Percentiles rank a stretch among this genome's conserved stretches.
These are phyloP conservation scores for Enteromius argenteus DNA, from an alignment of 2,797 vertebrate genomes.

Conservation along the genomic window DNA sequence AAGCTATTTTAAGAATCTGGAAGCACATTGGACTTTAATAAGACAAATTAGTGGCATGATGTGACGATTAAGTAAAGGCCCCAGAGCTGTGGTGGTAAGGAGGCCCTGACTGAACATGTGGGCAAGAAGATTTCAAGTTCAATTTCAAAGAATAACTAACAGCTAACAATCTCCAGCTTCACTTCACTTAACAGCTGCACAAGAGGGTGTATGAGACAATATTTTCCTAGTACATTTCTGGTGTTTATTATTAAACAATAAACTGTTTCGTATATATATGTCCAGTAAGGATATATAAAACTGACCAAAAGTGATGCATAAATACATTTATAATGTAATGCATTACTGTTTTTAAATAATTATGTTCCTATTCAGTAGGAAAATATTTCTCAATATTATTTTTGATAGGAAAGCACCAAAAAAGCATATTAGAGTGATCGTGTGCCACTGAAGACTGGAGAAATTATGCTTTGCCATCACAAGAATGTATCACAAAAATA, in stretches of 20 bases:
- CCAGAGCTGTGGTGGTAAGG: constrained; percentile 47
- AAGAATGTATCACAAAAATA: background rate
- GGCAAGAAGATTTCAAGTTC: constrained; percentile 37
- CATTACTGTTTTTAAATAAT: background rate
- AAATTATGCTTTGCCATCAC: background rate
- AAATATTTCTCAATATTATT: background rate
- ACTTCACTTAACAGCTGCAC: constrained; percentile 36
- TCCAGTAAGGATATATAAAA: background rate
- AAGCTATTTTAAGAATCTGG: constrained; percentile 67
- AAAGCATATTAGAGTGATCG: background rate
- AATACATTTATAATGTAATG: background rate
- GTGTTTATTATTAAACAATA: constrained; percentile 3
- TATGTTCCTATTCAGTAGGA: background rate
- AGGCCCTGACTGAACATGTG: constrained; percentile 62
- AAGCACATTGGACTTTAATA: constrained; percentile 67
- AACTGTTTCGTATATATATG: background rate
- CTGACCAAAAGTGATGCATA: background rate
- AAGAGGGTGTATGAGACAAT: background rate
- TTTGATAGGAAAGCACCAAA: background rate
- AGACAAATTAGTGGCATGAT: constrained; percentile 68
- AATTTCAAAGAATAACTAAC: constrained; percentile 49
- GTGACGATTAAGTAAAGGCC: constrained; percentile 61
- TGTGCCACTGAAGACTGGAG: background rate
- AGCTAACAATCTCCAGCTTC: constrained; percentile 39
- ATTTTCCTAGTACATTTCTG: background rate